phyloP scores from a whole-genome alignment of 2,888 invertebrate genomes.

The Spisula solida region DNA sequence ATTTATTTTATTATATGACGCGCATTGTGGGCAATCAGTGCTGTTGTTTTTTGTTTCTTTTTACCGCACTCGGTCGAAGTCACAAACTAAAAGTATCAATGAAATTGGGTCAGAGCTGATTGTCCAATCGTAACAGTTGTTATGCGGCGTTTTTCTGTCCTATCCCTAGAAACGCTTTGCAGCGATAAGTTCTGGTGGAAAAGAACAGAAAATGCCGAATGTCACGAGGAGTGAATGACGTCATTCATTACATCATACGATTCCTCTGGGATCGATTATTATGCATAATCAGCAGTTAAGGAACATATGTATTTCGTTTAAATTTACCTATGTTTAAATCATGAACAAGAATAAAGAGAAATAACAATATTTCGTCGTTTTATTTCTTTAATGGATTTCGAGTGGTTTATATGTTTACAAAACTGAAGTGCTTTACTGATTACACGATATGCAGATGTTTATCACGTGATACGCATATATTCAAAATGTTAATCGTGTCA shows the following conservation, averaged over 20 bases:
- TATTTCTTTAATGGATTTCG: conserved; percentile 22
- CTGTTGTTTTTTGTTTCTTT: conserved; percentile 4
- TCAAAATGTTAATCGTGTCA: not conserved
- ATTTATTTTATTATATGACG: conserved; percentile 25
- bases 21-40: not conserved
- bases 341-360: conserved; percentile 74
- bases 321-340: conserved; percentile 78
- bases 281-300: conserved; percentile 66
- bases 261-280: conserved; percentile 49
- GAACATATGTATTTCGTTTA: conserved; percentile 66
- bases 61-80: not conserved
- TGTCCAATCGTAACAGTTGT: conserved; percentile 12
- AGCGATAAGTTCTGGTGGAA: not conserved
- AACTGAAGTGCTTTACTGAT: not conserved
- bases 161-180: not conserved
- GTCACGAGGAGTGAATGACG: conserved; percentile 37
- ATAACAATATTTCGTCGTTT: conserved; percentile 15
- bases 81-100: not conserved
- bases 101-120: not conserved
- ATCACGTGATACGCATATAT: conserved; percentile 10
- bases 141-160: not conserved
- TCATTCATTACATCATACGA: conserved; percentile 46
- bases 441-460: not conserved
- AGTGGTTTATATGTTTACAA: conserved; percentile 7
- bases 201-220: conserved; percentile 34